Percentiles rank a stretch among this genome's conserved stretches.
Evolutionary conservation across 2,113 vertebrate species (phyloP).

Genomic region (Coreoperca whiteheadi): DNA sequence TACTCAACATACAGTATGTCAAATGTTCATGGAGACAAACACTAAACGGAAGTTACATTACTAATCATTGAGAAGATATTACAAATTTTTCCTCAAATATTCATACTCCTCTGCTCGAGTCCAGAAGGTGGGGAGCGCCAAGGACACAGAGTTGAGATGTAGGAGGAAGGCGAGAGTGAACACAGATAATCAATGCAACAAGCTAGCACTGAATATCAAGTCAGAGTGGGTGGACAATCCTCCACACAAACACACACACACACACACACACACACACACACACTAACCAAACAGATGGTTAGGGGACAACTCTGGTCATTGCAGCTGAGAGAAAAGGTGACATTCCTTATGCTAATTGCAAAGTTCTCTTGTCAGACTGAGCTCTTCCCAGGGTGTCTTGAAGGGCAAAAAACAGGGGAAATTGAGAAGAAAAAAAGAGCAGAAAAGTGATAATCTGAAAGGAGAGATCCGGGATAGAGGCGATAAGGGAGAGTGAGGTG

Average conservation of each 20-base stretch:
- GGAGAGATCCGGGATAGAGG: background rate
- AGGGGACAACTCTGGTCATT: conserved; percentile 41
- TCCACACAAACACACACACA: conserved; percentile 25
- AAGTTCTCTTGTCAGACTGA: conserved; percentile 58
- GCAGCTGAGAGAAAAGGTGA: conserved; percentile 73
- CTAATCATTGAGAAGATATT: conserved; percentile 12
- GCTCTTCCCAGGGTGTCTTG: conserved; percentile 31
- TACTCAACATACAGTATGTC: background rate
- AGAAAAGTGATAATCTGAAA: background rate
- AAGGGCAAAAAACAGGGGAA: conserved; percentile 28
- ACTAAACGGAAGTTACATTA: background rate
- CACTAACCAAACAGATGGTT: conserved; percentile 72
- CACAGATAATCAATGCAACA: conserved; percentile 75
- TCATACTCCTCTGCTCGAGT: conserved; percentile 30
- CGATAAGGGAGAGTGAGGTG: conserved; percentile 1
- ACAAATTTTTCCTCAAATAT: conserved; percentile 14
- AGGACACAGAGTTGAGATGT: conserved; percentile 65
- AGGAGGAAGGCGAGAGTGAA: conserved; percentile 59
- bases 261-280: conserved; percentile 26
- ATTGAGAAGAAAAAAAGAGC: conserved; percentile 1
- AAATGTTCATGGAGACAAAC: conserved; percentile 12
- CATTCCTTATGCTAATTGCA: conserved; percentile 77
- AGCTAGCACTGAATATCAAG: conserved; percentile 72
- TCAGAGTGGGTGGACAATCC: conserved; percentile 66
- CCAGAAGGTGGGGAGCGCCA: conserved; percentile 46